phyloP scores from a whole-genome alignment of 2,888 invertebrate genomes.

The Thyatira batis region DNA sequence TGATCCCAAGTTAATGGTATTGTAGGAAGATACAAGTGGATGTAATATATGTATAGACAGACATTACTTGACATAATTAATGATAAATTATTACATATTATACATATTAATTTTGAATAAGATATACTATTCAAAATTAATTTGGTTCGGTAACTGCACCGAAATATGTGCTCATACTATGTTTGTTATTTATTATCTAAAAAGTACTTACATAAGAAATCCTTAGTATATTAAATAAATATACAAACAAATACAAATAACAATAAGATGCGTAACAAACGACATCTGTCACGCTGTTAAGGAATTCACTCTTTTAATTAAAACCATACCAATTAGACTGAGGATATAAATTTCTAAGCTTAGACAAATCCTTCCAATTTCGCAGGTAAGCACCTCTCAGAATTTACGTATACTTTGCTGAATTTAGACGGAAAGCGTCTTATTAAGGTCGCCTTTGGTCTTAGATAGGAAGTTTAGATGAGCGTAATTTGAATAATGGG shows the following conservation, averaged over 20 bases:
- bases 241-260: background rate
- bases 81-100: too few relatives aligned
- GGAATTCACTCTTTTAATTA: background rate
- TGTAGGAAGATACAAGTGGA: too few relatives aligned
- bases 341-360: conserved; percentile 1
- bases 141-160: too few relatives aligned
- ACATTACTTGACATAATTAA: too few relatives aligned
- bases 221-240: background rate
- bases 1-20: too few relatives aligned
- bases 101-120: too few relatives aligned
- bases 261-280: background rate
- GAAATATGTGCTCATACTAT: too few relatives aligned
- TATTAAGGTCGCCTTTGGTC: background rate
- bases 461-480: background rate
- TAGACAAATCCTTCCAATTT: conserved; percentile 5
- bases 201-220: too few relatives aligned
- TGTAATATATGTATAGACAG: too few relatives aligned
- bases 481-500: background rate
- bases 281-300: too few relatives aligned
- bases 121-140: too few relatives aligned
- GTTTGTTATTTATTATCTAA: too few relatives aligned
- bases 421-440: conserved; percentile 1
- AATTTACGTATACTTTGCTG: conserved; percentile 4
- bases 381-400: conserved; percentile 2
- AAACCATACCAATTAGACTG: conserved; percentile 3